Base-by-base conservation (phyloP, 2,888 invertebrate species). In the Lobophora halterata region DNA sequence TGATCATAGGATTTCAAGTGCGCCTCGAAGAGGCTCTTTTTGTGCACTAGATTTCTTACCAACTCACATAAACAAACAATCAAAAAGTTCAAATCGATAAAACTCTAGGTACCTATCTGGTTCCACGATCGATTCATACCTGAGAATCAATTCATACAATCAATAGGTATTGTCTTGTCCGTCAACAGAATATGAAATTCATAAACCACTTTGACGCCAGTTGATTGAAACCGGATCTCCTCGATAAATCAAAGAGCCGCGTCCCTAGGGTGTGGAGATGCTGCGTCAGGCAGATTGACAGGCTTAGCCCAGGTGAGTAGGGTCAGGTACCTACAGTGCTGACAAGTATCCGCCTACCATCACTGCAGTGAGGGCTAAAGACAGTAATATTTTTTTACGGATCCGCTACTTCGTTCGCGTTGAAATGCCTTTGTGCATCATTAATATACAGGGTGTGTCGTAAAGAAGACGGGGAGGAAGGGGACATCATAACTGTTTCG, bases 151-250 rank as follows among this genome's bases (percentile, higher is more conserved):
- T 5, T 10, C 12, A 3, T 19, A 11, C 2, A 3, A 11, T 19
- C 8, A 7, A 13, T 18, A 8, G 7, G 11, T 16, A 19, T 19
- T 20, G 25, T 41, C 11, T 18, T 25, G 17, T 14, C 18, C 18
- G 5, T 18, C 30, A 31, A 6, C 12, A 6, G 12, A 31, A 29
- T 19, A 33, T 26, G 30, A 45, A 43, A 42, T 28, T 38, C 23
- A 44, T 46, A 42, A 40, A 27, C 19, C 42, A 34, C 17, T 28
- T 41, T 39, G 43, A 52, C 37, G 26, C 25, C 40, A 36, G 47
- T 41, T 46, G 47, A 52, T 52, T 46, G 49, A 49, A 49, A 49
- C 41, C 38, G 14, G 28, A 47, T 38, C 28, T 40, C 35, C 34
- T 32, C 37, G 25, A 45, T 49, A 52, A 52, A 52, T 52, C 52